Evolutionary conservation across 2,888 invertebrate genomes (phyloP).

Genomic region (Xylophagus ater): DNA sequence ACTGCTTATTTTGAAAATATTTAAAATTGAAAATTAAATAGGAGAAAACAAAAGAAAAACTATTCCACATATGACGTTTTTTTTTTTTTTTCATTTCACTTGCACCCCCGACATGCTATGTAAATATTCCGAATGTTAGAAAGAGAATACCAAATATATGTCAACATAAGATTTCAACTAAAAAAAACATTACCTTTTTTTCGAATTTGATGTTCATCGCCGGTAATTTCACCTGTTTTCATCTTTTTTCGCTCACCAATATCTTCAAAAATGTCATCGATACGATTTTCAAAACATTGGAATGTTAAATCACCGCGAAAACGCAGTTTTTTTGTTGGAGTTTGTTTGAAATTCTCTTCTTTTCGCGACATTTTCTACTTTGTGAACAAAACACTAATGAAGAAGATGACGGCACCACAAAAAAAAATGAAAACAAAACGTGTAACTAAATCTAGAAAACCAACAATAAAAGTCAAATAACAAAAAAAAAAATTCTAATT

Average conservation of each 20-base stretch:
- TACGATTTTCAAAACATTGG: slow-evolving; percentile 22
- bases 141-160: neutral
- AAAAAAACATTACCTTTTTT: slow-evolving; percentile 7
- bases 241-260: slow-evolving; percentile 15
- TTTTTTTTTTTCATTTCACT: too few relatives aligned
- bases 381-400: too few relatives aligned
- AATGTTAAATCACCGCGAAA: slow-evolving; percentile 40
- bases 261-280: slow-evolving; percentile 28
- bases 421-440: too few relatives aligned
- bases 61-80: slow-evolving; percentile 2
- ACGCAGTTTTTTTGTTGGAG: slow-evolving; percentile 39
- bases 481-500: too few relatives aligned
- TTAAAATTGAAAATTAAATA: too few relatives aligned
- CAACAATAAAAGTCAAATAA: too few relatives aligned
- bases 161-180: neutral
- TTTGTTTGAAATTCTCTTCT: slow-evolving; percentile 21
- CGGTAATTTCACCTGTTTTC: slow-evolving; percentile 16
- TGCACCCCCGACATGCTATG: slow-evolving; percentile 7
- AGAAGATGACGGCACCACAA: too few relatives aligned
- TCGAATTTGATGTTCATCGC: slow-evolving; percentile 1
- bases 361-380: too few relatives aligned
- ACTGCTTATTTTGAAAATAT: too few relatives aligned
- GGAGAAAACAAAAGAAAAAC: neutral
- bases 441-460: too few relatives aligned
- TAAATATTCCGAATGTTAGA: neutral